Evolutionary conservation across 2,888 invertebrate species (phyloP), one percentile per base, ranked within the genome.

Genomic region (Lamellibrachia columna): DNA sequence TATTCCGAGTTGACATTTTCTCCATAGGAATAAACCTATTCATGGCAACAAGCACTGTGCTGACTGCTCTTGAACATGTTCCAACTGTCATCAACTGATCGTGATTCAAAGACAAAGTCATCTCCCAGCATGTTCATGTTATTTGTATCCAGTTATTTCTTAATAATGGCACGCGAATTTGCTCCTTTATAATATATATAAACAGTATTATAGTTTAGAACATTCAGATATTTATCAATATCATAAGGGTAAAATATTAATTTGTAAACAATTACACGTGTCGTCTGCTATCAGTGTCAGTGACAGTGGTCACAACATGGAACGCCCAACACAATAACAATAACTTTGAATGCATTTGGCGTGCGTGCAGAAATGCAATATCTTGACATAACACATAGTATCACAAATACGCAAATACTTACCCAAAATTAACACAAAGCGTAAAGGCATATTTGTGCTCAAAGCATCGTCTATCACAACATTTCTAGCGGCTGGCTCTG

Each of bases 401-500:
- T 6, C 6, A 75, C 75, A 75, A n/a, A 75, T 75, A 75, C 22
- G n/a, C 75, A 75, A 22, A 75, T 75, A n/a, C 75, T 75, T 75
- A 75, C 75, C 75, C 15, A 75, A 22, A 75, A 75, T 1, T 75
- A 75, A 22, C 75, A 75, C 6, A 22, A 75, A 22, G n/a, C 75
- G 75, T 75, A 75, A 75, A 75, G 75, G 75, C 75, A 75, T 75
- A 75, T 75, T 75, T 75, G 75, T 75, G 75, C 75, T 15, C 15
- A n/a, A 15, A 75, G 75, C 22, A 75, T 75, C 75, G 75, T 75
- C 75, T 75, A n/a, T 75, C 75, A 75, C 75, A 75, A 22, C 75
- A 22, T 75, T 75, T 75, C 22, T 22, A 75, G 3, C 28, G 6
- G 75, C 75, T 75, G n/a, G 75, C 75, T 75, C 75, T n/a, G 75